A percentile compares a stretch with the other conserved stretches of the same genome.
These are phyloP conservation scores for Eurystomus glaucurus DNA, from an alignment of 2,797 vertebrate genomes.

Conservation along the genomic window DNA sequence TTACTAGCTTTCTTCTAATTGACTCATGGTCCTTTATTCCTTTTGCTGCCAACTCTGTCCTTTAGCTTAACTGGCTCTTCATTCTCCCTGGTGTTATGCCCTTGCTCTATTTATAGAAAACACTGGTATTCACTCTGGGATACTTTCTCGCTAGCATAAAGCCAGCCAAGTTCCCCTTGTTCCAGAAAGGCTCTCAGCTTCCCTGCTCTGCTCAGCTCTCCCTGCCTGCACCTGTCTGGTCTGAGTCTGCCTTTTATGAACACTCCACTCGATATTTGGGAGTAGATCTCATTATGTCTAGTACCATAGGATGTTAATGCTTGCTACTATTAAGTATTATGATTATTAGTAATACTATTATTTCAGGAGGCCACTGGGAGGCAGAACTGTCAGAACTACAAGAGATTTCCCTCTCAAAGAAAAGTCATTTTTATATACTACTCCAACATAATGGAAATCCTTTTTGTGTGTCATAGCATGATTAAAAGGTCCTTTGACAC, in stretches of 20 bases:
- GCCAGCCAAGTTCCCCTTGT: background rate
- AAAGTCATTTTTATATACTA: background rate
- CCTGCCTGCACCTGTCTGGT: background rate
- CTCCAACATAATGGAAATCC: background rate
- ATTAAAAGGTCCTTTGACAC: background rate
- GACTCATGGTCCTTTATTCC: background rate
- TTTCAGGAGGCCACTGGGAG: background rate
- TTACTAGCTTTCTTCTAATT: background rate
- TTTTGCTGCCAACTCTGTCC: background rate
- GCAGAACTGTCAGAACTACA: background rate
- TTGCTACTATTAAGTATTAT: background rate
- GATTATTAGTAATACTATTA: background rate
- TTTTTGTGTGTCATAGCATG: background rate
- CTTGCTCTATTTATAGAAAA: constrained; percentile 71
- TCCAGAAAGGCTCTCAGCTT: background rate
- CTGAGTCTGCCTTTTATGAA: accelerated
- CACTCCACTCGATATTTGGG: background rate
- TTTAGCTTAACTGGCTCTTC: constrained; percentile 1
- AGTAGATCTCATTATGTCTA: background rate
- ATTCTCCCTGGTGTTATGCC: background rate
- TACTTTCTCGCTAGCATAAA: background rate
- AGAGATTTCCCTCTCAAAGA: background rate
- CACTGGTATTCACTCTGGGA: constrained; percentile 3
- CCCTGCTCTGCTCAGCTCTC: background rate
- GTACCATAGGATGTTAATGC: background rate